Evolutionary conservation across 2,888 invertebrate species (phyloP), one percentile per base, ranked within the genome.

Genomic region (Hoplodrina blanda): DNA sequence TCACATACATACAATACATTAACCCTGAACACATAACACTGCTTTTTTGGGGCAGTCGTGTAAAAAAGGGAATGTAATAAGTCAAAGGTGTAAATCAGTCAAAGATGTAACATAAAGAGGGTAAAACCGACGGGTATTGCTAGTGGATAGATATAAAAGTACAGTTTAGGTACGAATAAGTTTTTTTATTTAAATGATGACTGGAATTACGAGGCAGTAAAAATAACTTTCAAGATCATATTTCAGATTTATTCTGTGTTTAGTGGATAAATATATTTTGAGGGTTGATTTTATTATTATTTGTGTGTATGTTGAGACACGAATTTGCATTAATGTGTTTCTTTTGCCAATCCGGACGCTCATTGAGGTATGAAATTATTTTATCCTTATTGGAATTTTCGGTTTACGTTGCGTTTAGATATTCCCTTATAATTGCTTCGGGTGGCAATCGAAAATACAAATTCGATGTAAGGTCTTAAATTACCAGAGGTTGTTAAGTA

Each of bases 101-200:
- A 25, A 25, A 25, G 25, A 25, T 2, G 25, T 2, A 25, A 25
- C 25, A 2, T 25, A 25, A 25, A 25, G 25, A 2, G 25, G 25
- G 33, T 7, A 33, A 33, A 33, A 33, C 5, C 33, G 6, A 33
- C 6, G 2, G 33, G 5, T 7, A 33, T 33, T 33, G 33, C 5
- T 33, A 33, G 55, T 20, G 53, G 54, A 57, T 53, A 37, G 5
- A 52, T 7, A 60, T 33, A 52, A 20, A 57, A 74, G 5, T 20
- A n/a, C n/a, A n/a, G n/a, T n/a, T n/a, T n/a, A 15, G 33, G 17
- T 25, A 46, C 33, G 20, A 80, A 37, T n/a, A 50, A 62, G 20
- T 50, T 50, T 79, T 50, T 79, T 44, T 60, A 50, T 64, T 63
- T 33, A 25, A 53, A 75, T 49, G 13, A 37, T 37, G 37, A 17